Conservation (phyloP, 2,888 invertebrate genomes). For the Ryuthela nishihirai region DNA sequence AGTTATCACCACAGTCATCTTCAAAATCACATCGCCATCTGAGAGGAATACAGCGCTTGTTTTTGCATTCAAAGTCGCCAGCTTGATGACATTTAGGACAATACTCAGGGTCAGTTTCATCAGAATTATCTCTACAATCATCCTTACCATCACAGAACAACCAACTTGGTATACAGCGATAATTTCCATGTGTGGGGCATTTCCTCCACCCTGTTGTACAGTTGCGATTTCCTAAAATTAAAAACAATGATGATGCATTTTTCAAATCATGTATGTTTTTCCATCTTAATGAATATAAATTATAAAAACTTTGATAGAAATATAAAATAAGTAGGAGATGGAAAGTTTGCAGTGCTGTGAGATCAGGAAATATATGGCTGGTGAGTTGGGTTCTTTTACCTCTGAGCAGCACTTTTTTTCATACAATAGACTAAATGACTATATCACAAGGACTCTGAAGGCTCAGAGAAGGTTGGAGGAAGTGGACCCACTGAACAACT, state of each 20-base stretch:
- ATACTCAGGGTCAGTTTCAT: conserved; percentile 76
- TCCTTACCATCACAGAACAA: conserved; percentile 97
- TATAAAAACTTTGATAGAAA: background rate
- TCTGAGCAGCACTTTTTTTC: no score
- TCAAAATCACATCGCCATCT: conserved; percentile 96
- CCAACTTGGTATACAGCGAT: conserved; percentile 96
- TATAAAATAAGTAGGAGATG: no score
- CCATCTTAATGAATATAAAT: background rate
- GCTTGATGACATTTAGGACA: conserved; percentile 83
- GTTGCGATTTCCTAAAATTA: conserved; percentile 65
- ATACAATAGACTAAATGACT: no score
- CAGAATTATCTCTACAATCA: conserved; percentile 85
- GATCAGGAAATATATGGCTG: no score
- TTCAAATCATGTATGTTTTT: no score
- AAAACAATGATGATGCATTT: no score
- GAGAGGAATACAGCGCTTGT: conserved; percentile 76
- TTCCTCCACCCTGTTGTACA: conserved; percentile 94
- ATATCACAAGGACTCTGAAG: no score
- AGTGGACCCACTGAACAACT: no score
- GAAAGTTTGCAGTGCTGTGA: no score
- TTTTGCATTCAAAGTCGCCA: conserved; percentile 89
- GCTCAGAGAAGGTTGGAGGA: no score
- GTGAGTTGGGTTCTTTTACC: no score
- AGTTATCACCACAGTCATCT: conserved; percentile 90
- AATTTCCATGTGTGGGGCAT: conserved; percentile 88